phyloP scores from a whole-genome alignment of 1,140 invertebrate species.

The Leucophenga varia region DNA sequence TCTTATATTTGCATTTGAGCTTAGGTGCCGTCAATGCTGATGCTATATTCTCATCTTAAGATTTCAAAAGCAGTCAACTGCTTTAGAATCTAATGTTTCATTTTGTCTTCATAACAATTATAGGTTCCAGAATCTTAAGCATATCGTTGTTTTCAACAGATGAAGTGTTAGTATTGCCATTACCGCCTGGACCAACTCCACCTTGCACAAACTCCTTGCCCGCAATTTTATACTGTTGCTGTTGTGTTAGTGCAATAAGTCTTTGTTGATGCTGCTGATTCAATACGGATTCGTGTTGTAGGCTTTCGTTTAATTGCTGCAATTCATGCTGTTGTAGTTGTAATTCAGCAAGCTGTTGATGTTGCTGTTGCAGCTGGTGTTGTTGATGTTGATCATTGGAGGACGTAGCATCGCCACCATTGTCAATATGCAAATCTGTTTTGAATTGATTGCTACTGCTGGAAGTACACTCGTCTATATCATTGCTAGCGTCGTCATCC shows the following conservation, averaged over 20 bases:
- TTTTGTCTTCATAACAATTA: slow-evolving; percentile 56
- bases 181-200: slow-evolving; percentile 8
- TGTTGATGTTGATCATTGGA: slow-evolving; percentile 30
- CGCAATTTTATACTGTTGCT: slow-evolving; percentile 9
- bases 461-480: background rate
- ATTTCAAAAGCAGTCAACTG: too few relatives aligned
- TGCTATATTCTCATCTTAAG: too few relatives aligned
- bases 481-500: slow-evolving; percentile 26
- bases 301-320: slow-evolving; percentile 28
- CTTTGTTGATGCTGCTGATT: slow-evolving; percentile 8
- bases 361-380: background rate
- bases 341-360: slow-evolving; percentile 19
- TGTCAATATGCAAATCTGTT: slow-evolving; percentile 28
- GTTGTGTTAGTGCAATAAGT: slow-evolving; percentile 7
- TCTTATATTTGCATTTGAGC: too few relatives aligned
- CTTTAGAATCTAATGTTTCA: too few relatives aligned
- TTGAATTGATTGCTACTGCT: slow-evolving; percentile 16
- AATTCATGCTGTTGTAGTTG: slow-evolving; percentile 39
- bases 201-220: slow-evolving; percentile 14
- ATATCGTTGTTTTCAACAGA: slow-evolving; percentile 53
- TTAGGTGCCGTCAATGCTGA: too few relatives aligned
- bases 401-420: slow-evolving; percentile 18
- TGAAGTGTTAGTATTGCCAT: slow-evolving; percentile 19
- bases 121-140: slow-evolving; percentile 55
- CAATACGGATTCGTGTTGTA: slow-evolving; percentile 30